Conservation (phyloP, 2,888 invertebrate species). For the Ceraclea dissimilis region DNA sequence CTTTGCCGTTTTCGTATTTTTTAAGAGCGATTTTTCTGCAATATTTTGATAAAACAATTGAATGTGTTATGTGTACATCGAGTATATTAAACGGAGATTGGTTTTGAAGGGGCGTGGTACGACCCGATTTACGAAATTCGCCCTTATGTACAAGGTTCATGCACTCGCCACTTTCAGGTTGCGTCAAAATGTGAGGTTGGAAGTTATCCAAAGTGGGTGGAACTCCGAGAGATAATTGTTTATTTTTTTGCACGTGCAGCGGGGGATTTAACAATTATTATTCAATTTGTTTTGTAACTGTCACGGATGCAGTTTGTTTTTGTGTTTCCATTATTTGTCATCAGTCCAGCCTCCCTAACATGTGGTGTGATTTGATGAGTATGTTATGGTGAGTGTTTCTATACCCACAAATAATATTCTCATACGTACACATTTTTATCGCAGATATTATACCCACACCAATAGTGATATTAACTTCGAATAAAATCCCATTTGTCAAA, state of each 20-base stretch:
- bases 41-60: neutral
- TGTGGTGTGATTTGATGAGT: too few species aligned
- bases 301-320: too few species aligned
- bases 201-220: slow-evolving; percentile 14
- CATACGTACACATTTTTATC: too few species aligned
- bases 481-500: too few species aligned
- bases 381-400: too few species aligned
- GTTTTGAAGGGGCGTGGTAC: slow-evolving; percentile 19
- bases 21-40: neutral
- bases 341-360: too few species aligned
- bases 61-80: slow-evolving; percentile 8
- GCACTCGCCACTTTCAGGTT: slow-evolving; percentile 11
- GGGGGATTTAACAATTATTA: neutral
- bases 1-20: neutral
- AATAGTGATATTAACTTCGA: too few species aligned
- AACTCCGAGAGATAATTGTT: slow-evolving; percentile 7
- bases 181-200: slow-evolving; percentile 13
- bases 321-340: too few species aligned
- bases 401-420: too few species aligned
- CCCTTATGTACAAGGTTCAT: slow-evolving; percentile 18
- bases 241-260: slow-evolving; percentile 16
- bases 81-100: slow-evolving; percentile 12
- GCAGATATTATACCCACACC: too few species aligned
- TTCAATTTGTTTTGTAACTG: neutral
- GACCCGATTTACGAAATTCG: slow-evolving; percentile 17